Evolutionary conservation across 2,113 vertebrate species (phyloP).

Genomic region (Pluvianellus socialis): DNA sequence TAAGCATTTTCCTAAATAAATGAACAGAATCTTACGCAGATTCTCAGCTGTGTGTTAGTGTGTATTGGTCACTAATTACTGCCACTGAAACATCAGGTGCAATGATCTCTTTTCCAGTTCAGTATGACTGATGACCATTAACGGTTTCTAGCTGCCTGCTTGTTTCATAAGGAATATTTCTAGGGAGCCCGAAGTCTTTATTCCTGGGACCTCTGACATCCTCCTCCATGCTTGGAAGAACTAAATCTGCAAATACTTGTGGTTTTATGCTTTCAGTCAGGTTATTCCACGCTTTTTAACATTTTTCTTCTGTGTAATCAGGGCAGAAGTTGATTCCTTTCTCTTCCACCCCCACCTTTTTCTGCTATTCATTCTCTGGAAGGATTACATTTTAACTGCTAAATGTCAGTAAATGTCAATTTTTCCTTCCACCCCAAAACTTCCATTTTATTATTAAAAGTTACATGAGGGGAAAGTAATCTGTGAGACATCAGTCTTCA

Average conservation of each 20-base stretch:
- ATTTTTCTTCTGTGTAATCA: constrained; percentile 11
- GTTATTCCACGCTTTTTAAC: not conserved
- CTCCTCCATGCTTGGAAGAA: not conserved
- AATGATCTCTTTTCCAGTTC: not conserved
- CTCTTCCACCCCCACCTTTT: constrained; percentile 17
- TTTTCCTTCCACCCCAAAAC: constrained; percentile 18
- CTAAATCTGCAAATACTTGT: not conserved
- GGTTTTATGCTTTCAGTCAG: not conserved
- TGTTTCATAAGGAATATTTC: not conserved
- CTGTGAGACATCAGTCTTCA: not conserved
- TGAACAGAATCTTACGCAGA: not conserved
- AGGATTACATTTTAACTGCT: constrained; percentile 43
- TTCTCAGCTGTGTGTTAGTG: not conserved
- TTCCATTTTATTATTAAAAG: constrained; percentile 22
- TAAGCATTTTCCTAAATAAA: not conserved
- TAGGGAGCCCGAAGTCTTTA: not conserved
- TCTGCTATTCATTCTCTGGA: constrained; percentile 14
- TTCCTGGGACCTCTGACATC: not conserved
- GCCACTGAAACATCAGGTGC: not conserved
- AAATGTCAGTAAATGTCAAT: constrained; percentile 60
- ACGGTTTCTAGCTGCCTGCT: not conserved
- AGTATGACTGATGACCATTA: not conserved
- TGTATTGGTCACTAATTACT: not conserved
- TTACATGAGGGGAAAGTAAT: not conserved
- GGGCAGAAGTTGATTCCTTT: constrained; percentile 33